Conservation (phyloP, 2,797 vertebrate species). For the Nannoperca australis region DNA sequence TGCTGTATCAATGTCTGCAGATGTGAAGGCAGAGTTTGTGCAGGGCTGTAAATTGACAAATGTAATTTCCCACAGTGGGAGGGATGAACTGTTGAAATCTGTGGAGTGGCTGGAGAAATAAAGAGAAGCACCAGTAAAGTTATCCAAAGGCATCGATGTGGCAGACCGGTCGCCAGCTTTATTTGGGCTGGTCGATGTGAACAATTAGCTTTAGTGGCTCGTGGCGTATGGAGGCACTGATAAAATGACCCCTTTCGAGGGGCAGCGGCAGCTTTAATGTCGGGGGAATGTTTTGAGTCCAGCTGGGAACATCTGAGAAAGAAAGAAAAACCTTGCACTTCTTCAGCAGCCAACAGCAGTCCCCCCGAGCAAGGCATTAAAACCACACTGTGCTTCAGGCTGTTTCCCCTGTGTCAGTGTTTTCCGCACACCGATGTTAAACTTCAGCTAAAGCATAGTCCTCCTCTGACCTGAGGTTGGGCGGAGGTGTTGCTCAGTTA, state of each 20-base stretch:
- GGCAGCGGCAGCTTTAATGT: conserved; percentile 51
- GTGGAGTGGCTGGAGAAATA: conserved; percentile 15
- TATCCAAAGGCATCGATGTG: conserved; percentile 45
- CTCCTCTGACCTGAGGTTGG: conserved; percentile 14
- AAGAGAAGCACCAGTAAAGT: conserved; percentile 31
- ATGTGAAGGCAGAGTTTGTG: conserved; percentile 45
- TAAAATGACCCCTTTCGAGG: conserved; percentile 59
- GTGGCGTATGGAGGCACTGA: conserved; percentile 55
- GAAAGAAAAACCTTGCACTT: conserved; percentile 35
- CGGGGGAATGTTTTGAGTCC: conserved; percentile 61
- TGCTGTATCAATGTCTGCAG: conserved; percentile 37
- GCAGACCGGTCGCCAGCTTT: conserved; percentile 41
- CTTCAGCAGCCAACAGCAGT: conserved; percentile 6
- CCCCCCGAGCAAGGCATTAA: conserved; percentile 43
- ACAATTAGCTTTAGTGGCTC: conserved; percentile 52
- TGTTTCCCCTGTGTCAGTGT: conserved; percentile 13
- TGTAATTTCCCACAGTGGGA: conserved; percentile 34
- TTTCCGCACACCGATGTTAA: conserved; percentile 22
- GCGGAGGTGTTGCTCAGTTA: conserved; percentile 4
- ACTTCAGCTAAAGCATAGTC: conserved; percentile 25
- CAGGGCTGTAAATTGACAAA: conserved; percentile 51
- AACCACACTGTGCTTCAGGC: conserved; percentile 23
- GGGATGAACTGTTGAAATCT: conserved; percentile 32
- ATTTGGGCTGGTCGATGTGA: conserved; percentile 35
- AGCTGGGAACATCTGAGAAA: conserved; percentile 48